Evolutionary conservation across 2,113 vertebrate genomes (phyloP), one percentile per base, ranked within the genome.

Genomic region (Nanorana parkeri): DNA sequence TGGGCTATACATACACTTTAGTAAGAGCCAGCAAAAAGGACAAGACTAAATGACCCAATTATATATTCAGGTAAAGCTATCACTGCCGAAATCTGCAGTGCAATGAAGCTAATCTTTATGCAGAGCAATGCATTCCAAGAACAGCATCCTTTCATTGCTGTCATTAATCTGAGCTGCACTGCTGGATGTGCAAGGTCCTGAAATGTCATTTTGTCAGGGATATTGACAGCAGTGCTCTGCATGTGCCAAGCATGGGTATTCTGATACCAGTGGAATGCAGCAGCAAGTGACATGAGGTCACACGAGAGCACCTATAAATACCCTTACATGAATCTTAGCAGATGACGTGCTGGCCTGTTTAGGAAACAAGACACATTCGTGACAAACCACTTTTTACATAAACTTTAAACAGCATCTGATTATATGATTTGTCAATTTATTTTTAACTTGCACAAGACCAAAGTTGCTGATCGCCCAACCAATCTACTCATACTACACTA

Each of bases 261-360:
- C 63, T 81, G 80, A 81, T 73, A 81, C 69, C 80, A 67, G 16
- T 75, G 26, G 69, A 81, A 81, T 81, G 69, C 28, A 58, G 69
- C 32, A 66, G 69, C 47, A 55, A 80, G 78, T 81, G 69, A 81
- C 80, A 74, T 81, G 69, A 75, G 80, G 80, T 67, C 61, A 81
- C 69, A 81, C 28, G 51, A 81, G 80, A 64, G 69, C 17, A 56
- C 71, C 80, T 81, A 81, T 81, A 75, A 81, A 81, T 81, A 77
- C 17, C 65, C 17, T 55, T 41, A 41, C 71, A 75, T 81, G 79
- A 73, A 67, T 69, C 66, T 80, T 41, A 60, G 66, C 32, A 61
- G 54, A 69, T 69, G 66, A 69, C 68, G 3, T 64, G 19, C 41
- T 36, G 52, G 52, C 52, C 20, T 17, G 54, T 68, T 68, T 79